These are phyloP conservation scores for Bombus superbus DNA, from an alignment of 1,140 invertebrate genomes.

Conservation along the genomic window DNA sequence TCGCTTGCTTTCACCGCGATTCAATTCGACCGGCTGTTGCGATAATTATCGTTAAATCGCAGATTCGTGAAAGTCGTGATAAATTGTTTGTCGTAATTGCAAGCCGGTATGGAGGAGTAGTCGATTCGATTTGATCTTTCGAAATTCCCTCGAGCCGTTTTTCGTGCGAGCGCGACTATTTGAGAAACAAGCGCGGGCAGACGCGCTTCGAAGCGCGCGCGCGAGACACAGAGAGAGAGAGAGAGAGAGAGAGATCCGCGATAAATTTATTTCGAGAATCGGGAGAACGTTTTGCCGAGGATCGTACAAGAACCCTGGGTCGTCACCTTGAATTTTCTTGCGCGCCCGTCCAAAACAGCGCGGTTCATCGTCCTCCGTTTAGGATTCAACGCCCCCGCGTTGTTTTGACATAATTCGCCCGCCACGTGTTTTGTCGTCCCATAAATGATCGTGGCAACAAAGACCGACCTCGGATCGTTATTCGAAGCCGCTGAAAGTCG, in stretches of 20 bases:
- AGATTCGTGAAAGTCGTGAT: conserved; percentile 37
- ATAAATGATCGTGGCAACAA: conserved; percentile 20
- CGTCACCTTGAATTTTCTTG: conserved; percentile 44
- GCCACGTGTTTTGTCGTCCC: conserved; percentile 11
- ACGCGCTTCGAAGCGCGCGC: background rate
- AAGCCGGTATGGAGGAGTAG: background rate
- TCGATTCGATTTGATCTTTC: background rate
- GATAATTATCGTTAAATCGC: conserved; percentile 45
- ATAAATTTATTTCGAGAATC: conserved; percentile 29
- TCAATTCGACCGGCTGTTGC: background rate
- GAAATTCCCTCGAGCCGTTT: background rate
- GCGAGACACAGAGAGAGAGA: too few relatives aligned
- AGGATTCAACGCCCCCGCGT: conserved; percentile 19
- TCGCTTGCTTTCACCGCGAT: conserved; percentile 45
- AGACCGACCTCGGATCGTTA: conserved; percentile 20
- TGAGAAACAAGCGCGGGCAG: background rate
- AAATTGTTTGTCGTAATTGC: conserved; percentile 13
- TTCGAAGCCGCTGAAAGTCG: conserved; percentile 16
- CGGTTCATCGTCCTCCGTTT: conserved; percentile 21
- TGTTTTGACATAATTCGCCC: conserved; percentile 33
- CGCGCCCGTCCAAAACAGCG: conserved; percentile 23
- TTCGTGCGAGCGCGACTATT: background rate
- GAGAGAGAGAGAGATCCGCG: background rate
- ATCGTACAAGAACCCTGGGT: background rate
- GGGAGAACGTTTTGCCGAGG: background rate